Evolutionary conservation across 2,797 vertebrate species (phyloP), one percentile per base, ranked within the genome.

Genomic region (Crenichthys baileyi): DNA sequence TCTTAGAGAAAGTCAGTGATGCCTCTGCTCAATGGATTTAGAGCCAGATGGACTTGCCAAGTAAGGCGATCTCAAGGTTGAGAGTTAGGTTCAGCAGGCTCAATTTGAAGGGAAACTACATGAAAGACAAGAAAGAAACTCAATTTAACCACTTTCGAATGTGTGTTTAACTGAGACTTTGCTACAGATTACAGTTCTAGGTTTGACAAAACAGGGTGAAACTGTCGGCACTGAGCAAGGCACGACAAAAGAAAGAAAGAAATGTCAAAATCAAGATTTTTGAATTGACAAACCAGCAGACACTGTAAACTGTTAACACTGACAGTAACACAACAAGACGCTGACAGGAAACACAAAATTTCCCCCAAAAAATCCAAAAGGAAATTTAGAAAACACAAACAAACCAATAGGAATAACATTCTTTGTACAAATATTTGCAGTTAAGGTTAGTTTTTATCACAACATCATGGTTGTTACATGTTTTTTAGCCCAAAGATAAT

Each of bases 351-450:
- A 11, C 16, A 76, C 56, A 91, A 84, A 60, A 83, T 75, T 83
- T 84, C 87, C 51, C n/a, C 53, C 11, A 16, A 75, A 70, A 70
- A 71, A 3, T 0, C 76, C 82, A 26, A 79, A 87, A 76, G 85
- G 81, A 76, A 67, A 39, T 41, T 26, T 72, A 50, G 71, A 61
- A 15, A 56, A 60, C 0, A 15, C 72, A 79, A 73, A 72, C 58
- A 83, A 58, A 50, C 85, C 68, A 24, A 85, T 85, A 77, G 67
- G 90, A 91, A 73, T 93, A 91, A 79, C 58, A 85, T 90, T 91
- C 85, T 78, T 93, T 89, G 87, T 94, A 95, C 92, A 94, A 95
- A 95, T 92, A 94, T 94, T 92, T 95, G 93, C 92, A 93, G 90
- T 92, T 93, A 90, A 91, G 83, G 90, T 94, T 94, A 92, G 90